Evolutionary conservation across 2,888 invertebrate species (phyloP).

Genomic region (Hoplodrina blanda): DNA sequence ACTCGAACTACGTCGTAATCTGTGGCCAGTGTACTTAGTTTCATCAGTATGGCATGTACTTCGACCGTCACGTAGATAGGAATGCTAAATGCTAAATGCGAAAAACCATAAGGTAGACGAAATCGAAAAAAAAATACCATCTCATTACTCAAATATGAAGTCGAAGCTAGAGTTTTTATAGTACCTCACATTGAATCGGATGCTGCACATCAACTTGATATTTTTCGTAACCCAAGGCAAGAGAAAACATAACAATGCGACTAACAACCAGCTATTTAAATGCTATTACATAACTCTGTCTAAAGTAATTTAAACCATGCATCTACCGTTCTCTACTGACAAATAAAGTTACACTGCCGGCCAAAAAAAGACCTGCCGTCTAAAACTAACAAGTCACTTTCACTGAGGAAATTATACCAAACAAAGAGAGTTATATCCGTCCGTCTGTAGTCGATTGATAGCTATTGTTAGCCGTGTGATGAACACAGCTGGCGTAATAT

Average conservation of each 20-base stretch:
- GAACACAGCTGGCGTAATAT: conserved; percentile 53
- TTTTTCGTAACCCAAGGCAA: not conserved
- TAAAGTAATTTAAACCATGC: conserved; percentile 53
- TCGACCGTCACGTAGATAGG: not conserved
- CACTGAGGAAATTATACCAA: conserved; percentile 57
- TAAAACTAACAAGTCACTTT: conserved; percentile 57
- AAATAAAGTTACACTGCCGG: conserved; percentile 45
- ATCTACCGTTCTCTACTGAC: conserved; percentile 30
- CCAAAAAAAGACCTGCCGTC: conserved; percentile 41
- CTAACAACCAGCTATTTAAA: conserved; percentile 30
- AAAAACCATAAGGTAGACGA: too few species aligned
- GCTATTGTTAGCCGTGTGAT: conserved; percentile 53
- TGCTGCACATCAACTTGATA: not conserved
- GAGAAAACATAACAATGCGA: conserved; percentile 12
- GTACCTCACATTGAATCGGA: not conserved
- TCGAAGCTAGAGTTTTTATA: too few species aligned
- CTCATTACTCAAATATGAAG: too few species aligned
- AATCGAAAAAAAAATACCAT: too few species aligned
- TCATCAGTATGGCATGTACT: conserved; percentile 8
- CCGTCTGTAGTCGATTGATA: conserved; percentile 33
- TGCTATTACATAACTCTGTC: conserved; percentile 37
- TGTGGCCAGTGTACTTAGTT: conserved; percentile 1
- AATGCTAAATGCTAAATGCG: too few species aligned
- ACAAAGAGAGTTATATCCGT: conserved; percentile 56
- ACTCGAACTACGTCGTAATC: conserved; percentile 28